Evolutionary conservation across 2,113 vertebrate species (phyloP).

Genomic region (Seriola dumerili): DNA sequence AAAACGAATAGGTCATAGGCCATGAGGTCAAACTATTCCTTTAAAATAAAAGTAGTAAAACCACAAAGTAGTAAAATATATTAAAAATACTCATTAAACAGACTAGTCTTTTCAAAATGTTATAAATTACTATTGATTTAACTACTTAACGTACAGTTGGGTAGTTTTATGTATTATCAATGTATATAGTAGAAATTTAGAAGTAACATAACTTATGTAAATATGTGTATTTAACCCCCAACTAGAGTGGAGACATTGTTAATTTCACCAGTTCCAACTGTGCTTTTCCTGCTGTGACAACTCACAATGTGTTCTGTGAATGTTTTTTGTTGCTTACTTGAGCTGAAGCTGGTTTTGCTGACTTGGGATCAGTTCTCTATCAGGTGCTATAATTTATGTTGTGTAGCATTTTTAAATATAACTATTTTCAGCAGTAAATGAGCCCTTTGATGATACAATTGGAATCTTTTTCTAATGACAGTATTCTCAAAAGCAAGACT

Average conservation of each 20-base stretch:
- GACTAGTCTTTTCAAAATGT: no score
- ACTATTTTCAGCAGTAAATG: neutral
- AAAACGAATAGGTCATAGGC: no score
- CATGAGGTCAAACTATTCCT: no score
- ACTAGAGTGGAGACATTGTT: neutral
- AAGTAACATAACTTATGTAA: no score
- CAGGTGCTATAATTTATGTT: neutral
- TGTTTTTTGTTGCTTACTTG: neutral
- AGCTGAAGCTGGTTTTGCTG: neutral
- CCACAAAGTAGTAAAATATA: no score
- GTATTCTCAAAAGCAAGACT: neutral
- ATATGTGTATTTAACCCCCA: no score
- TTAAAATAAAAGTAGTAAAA: no score
- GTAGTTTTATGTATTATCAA: no score
- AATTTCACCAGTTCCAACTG: neutral
- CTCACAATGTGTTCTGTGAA: neutral
- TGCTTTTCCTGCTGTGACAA: neutral
- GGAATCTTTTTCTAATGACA: neutral
- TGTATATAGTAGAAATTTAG: no score
- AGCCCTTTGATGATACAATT: neutral
- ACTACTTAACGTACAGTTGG: no score
- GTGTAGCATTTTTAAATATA: neutral
- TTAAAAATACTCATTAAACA: no score
- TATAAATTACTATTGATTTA: no score
- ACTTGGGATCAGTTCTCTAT: conserved; percentile 15